phyloP scores from a whole-genome alignment of 2,888 invertebrate genomes.

The Drosophila formosana region DNA sequence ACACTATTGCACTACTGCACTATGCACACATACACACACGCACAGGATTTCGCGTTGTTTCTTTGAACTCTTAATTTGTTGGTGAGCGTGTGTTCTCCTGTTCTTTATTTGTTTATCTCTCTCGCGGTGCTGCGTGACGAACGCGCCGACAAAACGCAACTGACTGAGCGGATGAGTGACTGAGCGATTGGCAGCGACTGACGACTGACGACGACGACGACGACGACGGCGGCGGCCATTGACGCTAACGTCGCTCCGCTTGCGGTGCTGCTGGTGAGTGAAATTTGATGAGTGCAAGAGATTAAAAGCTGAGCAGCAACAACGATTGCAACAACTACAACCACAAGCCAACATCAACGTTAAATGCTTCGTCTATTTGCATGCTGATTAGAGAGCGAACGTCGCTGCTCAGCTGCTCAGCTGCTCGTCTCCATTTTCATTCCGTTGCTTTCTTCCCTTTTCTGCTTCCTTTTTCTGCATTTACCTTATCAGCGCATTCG shows the following conservation, averaged over 20 bases:
- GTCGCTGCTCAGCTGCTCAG: background rate
- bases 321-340: slow-evolving; percentile 18
- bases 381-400: slow-evolving; percentile 48
- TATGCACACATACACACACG: background rate
- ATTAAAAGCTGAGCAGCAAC: slow-evolving; percentile 42
- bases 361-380: slow-evolving; percentile 48
- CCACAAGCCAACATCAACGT: slow-evolving; percentile 3
- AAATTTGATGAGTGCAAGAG: slow-evolving; percentile 64
- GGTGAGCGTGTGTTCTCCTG: background rate
- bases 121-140: slow-evolving; percentile 55
- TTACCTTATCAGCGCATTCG: slow-evolving; percentile 20
- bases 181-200: slow-evolving; percentile 17
- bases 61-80: background rate
- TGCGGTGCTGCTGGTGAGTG: slow-evolving; percentile 48
- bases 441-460: background rate
- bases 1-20: background rate
- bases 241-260: slow-evolving; percentile 48
- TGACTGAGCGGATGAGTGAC: slow-evolving; percentile 48
- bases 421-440: slow-evolving; percentile 16
- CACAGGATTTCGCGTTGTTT: slow-evolving; percentile 2
- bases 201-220: slow-evolving; percentile 28
- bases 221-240: slow-evolving; percentile 38
- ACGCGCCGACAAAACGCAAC: slow-evolving; percentile 75
- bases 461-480: slow-evolving; percentile 1
- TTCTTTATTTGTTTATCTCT: background rate